phyloP scores from a whole-genome alignment of 2,888 invertebrate genomes.

The Standfussiana lucernea region DNA sequence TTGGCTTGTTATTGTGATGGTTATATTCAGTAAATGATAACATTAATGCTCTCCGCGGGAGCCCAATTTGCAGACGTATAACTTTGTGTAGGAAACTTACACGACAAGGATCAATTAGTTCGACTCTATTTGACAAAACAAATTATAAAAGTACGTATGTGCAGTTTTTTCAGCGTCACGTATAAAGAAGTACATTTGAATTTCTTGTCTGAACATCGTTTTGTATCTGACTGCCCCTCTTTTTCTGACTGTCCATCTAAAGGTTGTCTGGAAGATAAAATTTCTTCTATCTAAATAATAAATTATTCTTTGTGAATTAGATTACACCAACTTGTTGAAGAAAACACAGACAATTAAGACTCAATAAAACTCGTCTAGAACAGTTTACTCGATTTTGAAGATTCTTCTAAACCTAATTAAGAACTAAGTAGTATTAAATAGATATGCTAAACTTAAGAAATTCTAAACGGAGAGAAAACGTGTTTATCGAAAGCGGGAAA shows the following conservation, averaged over 20 bases:
- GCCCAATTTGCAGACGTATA: neutral
- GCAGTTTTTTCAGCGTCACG: neutral
- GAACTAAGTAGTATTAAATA: constrained; percentile 44
- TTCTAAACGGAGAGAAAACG: constrained; percentile 47
- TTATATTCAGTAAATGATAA: constrained; percentile 13
- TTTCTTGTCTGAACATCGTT: neutral
- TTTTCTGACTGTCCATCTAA: neutral
- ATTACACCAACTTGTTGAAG: neutral
- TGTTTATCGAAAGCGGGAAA: constrained; percentile 57
- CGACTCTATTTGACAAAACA: neutral
- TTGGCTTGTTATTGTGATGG: constrained; percentile 9
- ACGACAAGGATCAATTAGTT: neutral
- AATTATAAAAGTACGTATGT: too few relatives aligned
- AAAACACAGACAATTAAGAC: constrained; percentile 11
- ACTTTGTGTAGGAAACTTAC: neutral
- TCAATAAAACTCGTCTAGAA: constrained; percentile 19
- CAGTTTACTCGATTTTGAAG: constrained; percentile 13
- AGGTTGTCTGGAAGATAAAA: neutral
- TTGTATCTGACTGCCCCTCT: neutral
- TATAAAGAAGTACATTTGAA: neutral
- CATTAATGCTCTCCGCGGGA: neutral
- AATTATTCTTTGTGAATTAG: neutral
- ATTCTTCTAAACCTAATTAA: constrained; percentile 37
- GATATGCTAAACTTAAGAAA: constrained; percentile 32
- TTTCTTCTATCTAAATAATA: neutral